phyloP scores from a whole-genome alignment of 2,113 vertebrate genomes.

The Gobius niger region DNA sequence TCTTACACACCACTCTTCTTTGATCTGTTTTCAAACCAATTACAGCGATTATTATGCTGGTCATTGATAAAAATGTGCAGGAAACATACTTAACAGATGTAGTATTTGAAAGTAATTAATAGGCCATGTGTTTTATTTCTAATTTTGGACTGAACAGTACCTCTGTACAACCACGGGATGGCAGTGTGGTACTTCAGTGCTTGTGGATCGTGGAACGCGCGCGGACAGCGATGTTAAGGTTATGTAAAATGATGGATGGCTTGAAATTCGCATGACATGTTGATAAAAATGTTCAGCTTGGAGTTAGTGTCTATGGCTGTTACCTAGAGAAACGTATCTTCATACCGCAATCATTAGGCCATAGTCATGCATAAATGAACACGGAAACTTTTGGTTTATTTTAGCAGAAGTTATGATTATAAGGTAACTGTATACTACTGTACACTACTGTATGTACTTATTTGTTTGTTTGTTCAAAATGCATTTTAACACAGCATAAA shows the following conservation, averaged over 20 bases:
- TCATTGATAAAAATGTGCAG: no score
- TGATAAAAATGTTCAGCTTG: conserved; percentile 59
- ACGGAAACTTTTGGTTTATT: conserved; percentile 14
- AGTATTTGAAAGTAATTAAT: no score
- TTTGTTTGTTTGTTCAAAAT: no score
- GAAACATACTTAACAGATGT: no score
- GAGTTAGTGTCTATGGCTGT: conserved; percentile 22
- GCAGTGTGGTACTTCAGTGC: conserved; percentile 52
- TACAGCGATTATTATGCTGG: no score
- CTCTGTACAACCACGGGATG: conserved; percentile 48
- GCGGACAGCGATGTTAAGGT: conserved; percentile 25
- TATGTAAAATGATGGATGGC: conserved; percentile 68
- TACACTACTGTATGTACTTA: no score
- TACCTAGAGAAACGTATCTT: conserved; percentile 25
- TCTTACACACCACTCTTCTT: no score
- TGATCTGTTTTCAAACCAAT: no score
- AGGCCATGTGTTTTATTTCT: no score
- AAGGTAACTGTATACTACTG: no score
- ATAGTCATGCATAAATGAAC: conserved; percentile 15
- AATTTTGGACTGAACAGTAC: conserved; percentile 2
- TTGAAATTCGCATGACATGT: conserved; percentile 65
- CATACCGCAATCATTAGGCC: conserved; percentile 19
- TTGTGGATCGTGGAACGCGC: conserved; percentile 9
- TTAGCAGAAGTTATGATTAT: no score
- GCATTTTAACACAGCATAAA: no score